Evolutionary conservation across 2,888 invertebrate genomes (phyloP).

Genomic region (Parnassius glacialis): DNA sequence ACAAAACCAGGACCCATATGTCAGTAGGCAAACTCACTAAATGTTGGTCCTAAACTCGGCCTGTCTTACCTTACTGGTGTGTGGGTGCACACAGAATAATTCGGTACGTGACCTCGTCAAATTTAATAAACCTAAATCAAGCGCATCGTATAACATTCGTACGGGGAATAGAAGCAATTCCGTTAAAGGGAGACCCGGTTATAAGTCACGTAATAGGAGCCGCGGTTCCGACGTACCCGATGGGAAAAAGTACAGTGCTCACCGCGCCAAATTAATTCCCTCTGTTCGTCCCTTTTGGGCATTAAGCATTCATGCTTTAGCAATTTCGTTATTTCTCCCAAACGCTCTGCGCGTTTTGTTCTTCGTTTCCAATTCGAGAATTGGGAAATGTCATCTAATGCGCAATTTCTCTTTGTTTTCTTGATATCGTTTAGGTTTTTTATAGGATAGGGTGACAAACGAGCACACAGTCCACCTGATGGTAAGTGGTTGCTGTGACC

Average conservation of each 20-base stretch:
- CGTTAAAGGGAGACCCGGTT: slow-evolving; percentile 26
- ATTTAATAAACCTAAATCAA: slow-evolving; percentile 17
- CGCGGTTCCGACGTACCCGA: slow-evolving; percentile 35
- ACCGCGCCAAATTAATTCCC: slow-evolving; percentile 61
- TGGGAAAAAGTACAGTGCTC: slow-evolving; percentile 44
- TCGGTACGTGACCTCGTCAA: slow-evolving; percentile 16
- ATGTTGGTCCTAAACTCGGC: too few species aligned
- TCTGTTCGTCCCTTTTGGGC: slow-evolving; percentile 46
- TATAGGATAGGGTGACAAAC: too few species aligned
- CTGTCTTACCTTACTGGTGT: background rate
- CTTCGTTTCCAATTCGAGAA: slow-evolving; percentile 31
- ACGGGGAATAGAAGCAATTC: slow-evolving; percentile 19
- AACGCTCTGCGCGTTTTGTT: slow-evolving; percentile 43
- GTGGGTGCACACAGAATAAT: background rate
- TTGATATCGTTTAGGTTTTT: too few species aligned
- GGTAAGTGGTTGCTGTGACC: too few species aligned
- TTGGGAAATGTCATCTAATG: slow-evolving; percentile 8
- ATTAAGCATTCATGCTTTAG: slow-evolving; percentile 71
- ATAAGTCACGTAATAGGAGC: slow-evolving; percentile 34
- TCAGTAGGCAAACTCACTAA: too few species aligned
- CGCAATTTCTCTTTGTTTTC: background rate
- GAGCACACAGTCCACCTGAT: too few species aligned
- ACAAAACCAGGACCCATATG: too few species aligned
- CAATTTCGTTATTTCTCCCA: slow-evolving; percentile 64
- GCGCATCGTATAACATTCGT: slow-evolving; percentile 12